Evolutionary conservation across 2,888 invertebrate species (phyloP).

Genomic region (Trichopoda pennipes): DNA sequence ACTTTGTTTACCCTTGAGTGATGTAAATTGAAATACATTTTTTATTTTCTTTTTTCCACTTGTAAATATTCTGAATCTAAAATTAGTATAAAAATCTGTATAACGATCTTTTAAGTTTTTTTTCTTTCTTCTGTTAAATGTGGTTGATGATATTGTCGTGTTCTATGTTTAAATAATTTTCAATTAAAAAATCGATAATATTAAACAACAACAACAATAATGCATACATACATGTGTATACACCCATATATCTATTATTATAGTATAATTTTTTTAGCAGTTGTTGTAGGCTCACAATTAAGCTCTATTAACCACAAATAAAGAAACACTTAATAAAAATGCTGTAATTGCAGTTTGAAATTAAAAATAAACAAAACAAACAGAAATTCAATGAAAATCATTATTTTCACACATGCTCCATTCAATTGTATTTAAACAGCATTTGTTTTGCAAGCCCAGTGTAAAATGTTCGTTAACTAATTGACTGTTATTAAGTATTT

Average conservation of each 20-base stretch:
- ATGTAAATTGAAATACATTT: slow-evolving; percentile 24
- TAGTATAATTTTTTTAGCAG: slow-evolving; percentile 2
- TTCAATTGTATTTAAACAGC: slow-evolving; percentile 18
- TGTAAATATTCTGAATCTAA: slow-evolving; percentile 3
- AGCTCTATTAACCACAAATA: slow-evolving; percentile 40
- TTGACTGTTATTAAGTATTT: slow-evolving; percentile 23
- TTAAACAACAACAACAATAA: neutral
- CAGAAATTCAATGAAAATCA: neutral
- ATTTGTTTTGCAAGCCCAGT: neutral
- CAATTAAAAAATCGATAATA: slow-evolving; percentile 29
- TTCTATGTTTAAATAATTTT: slow-evolving; percentile 38
- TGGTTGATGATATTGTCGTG: slow-evolving; percentile 32
- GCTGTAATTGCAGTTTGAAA: neutral
- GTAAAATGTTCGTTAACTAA: slow-evolving; percentile 30
- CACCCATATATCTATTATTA: neutral
- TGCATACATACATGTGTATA: neutral
- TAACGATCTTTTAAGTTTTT: neutral
- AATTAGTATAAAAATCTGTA: too few relatives aligned
- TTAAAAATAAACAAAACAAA: slow-evolving; percentile 12
- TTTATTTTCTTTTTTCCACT: neutral
- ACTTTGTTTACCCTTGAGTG: slow-evolving; percentile 60
- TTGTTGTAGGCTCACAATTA: slow-evolving; percentile 52
- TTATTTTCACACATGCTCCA: slow-evolving; percentile 23
- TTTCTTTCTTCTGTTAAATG: slow-evolving; percentile 1
- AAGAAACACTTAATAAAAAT: neutral